phyloP scores from a whole-genome alignment of 2,888 invertebrate species.

The Acanthopleura granulata region DNA sequence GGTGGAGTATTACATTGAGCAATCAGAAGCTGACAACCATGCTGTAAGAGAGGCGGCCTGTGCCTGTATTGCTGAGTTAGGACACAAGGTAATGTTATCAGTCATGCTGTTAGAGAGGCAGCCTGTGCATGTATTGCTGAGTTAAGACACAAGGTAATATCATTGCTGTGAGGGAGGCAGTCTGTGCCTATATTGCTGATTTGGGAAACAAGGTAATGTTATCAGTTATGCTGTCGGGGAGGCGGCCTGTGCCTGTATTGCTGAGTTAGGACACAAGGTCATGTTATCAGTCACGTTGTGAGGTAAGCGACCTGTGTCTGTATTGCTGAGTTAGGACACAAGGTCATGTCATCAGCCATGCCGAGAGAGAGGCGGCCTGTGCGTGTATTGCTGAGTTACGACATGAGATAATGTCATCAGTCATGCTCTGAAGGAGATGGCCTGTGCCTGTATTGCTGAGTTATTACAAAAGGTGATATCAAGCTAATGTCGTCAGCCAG shows the following conservation, averaged over 20 bases:
- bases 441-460: slow-evolving; percentile 75
- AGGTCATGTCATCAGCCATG: slow-evolving; percentile 62
- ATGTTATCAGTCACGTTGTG: not conserved
- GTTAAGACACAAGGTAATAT: no score
- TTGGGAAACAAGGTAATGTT: not conserved
- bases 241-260: slow-evolving; percentile 74
- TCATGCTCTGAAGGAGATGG: slow-evolving; percentile 74
- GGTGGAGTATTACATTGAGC: slow-evolving; percentile 72
- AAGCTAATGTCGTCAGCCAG: slow-evolving; percentile 72
- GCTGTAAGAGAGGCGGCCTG: slow-evolving; percentile 74
- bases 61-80: slow-evolving; percentile 74
- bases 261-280: slow-evolving; percentile 73
- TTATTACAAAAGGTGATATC: slow-evolving; percentile 70
- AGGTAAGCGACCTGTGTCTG: no score
- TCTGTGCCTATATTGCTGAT: slow-evolving; percentile 73
- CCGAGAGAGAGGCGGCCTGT: slow-evolving; percentile 74
- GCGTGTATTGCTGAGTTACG: slow-evolving; percentile 50
- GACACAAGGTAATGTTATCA: slow-evolving; percentile 70
- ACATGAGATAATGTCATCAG: slow-evolving; percentile 60
- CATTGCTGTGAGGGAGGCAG: slow-evolving; percentile 73
- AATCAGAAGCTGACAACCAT: slow-evolving; percentile 73
- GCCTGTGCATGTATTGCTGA: slow-evolving; percentile 74
- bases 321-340: no score
- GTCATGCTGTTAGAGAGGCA: slow-evolving; percentile 74
- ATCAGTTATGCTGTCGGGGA: slow-evolving; percentile 70